Percentiles rank a stretch among this genome's conserved stretches.
These are phyloP conservation scores for Podarcis lilfordi DNA, from an alignment of 2,797 vertebrate species.

Conservation along the genomic window DNA sequence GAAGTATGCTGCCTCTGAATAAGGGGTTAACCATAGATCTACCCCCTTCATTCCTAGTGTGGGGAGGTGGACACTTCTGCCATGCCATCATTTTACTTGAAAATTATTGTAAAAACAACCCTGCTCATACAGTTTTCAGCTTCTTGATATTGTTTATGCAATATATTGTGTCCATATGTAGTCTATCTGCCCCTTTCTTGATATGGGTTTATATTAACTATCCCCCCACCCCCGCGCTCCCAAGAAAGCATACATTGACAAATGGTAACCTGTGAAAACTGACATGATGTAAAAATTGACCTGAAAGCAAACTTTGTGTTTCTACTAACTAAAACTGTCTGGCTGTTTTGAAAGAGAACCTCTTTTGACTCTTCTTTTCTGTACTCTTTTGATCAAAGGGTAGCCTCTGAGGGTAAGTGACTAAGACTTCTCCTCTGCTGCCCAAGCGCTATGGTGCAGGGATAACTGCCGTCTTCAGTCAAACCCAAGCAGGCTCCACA, in stretches of 20 bases:
- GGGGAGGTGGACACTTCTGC: constrained; percentile 38
- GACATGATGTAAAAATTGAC: constrained; percentile 42
- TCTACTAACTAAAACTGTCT: constrained; percentile 84
- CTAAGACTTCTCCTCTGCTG: constrained; percentile 89
- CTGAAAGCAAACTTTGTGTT: constrained; percentile 72
- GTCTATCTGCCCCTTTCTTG: constrained; percentile 35
- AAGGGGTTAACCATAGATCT: too few species aligned
- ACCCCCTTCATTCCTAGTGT: neutral
- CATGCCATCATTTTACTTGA: too few species aligned
- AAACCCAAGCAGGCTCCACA: constrained; percentile 84
- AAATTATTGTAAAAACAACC: neutral
- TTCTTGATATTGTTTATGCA: constrained; percentile 17
- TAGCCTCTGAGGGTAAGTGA: constrained; percentile 90
- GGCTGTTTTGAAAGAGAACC: constrained; percentile 82
- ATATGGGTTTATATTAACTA: constrained; percentile 29
- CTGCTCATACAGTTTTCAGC: constrained; percentile 9
- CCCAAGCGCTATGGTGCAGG: constrained; percentile 86
- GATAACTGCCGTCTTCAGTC: constrained; percentile 87
- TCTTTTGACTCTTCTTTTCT: constrained; percentile 88
- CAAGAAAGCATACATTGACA: neutral
- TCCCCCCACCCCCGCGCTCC: neutral
- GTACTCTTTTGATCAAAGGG: constrained; percentile 89
- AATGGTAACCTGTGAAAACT: constrained; percentile 33
- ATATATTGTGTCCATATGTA: constrained; percentile 13
- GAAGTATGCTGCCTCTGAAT: neutral